Evolutionary conservation across 2,797 vertebrate genomes (phyloP).

Genomic region (Microctenopoma lineatum): DNA sequence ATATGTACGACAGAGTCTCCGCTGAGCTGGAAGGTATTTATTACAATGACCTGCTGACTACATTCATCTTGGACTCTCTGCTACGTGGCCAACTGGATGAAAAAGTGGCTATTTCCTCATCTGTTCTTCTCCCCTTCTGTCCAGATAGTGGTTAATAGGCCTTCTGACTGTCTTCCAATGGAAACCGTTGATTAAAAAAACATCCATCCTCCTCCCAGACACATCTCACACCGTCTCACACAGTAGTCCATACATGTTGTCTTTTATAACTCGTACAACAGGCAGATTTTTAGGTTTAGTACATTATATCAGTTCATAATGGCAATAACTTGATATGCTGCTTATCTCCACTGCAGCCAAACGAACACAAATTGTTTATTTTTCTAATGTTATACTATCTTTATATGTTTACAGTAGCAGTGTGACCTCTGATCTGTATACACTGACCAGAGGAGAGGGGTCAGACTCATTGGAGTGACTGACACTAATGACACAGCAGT

Average conservation of each 20-base stretch:
- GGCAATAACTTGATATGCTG: background rate
- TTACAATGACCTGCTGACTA: conserved; percentile 61
- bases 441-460: conserved; percentile 38
- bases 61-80: conserved; percentile 51
- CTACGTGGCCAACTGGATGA: conserved; percentile 56
- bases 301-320: conserved; percentile 1
- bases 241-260: conserved; percentile 47
- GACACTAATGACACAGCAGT: conserved; percentile 66
- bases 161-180: conserved; percentile 72
- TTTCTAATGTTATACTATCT: background rate
- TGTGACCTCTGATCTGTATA: conserved; percentile 49
- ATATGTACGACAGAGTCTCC: conserved; percentile 29
- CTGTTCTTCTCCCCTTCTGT: conserved; percentile 38
- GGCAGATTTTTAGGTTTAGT: background rate
- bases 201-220: conserved; percentile 63
- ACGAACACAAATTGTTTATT: background rate
- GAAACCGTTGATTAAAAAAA: conserved; percentile 76
- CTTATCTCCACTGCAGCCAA: background rate
- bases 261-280: conserved; percentile 34
- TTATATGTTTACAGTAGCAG: background rate
- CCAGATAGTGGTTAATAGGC: conserved; percentile 66
- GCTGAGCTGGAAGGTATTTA: conserved; percentile 58
- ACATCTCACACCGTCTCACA: conserved; percentile 44
- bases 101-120: conserved; percentile 69
- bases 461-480: conserved; percentile 43